A percentile compares a stretch with the other conserved stretches of the same genome.
These are phyloP conservation scores for Plebejus melissa DNA, from an alignment of 2,888 invertebrate genomes.

Conservation along the genomic window DNA sequence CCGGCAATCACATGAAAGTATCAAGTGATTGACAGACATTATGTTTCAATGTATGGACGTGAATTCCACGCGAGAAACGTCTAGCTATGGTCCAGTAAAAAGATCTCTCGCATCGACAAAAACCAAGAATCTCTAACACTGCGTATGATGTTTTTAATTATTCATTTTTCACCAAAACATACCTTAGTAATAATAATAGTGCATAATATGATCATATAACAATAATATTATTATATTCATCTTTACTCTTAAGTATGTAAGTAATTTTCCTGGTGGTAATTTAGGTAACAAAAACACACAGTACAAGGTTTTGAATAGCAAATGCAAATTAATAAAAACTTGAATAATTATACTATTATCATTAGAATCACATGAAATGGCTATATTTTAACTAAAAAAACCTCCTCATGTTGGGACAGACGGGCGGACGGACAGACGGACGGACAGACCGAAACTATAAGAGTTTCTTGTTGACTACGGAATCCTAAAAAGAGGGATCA, in stretches of 20 bases:
- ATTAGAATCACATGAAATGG: background rate
- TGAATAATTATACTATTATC: background rate
- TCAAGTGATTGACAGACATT: slow-evolving; percentile 9
- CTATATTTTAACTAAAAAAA: background rate
- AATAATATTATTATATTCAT: background rate
- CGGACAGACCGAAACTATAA: too few relatives aligned
- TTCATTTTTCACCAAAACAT: too few relatives aligned
- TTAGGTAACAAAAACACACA: background rate
- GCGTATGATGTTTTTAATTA: background rate
- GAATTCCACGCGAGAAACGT: slow-evolving; percentile 6
- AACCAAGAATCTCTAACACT: background rate
- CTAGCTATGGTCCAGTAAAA: too few relatives aligned
- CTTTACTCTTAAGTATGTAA: background rate
- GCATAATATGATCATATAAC: too few relatives aligned
- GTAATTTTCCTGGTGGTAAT: background rate
- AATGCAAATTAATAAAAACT: background rate
- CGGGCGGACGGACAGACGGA: too few relatives aligned
- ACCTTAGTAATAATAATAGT: too few relatives aligned
- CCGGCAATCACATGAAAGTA: slow-evolving; percentile 12
- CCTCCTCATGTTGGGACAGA: too few relatives aligned
- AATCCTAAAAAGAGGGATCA: too few relatives aligned
- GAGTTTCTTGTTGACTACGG: too few relatives aligned
- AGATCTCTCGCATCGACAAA: background rate
- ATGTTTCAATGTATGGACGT: background rate
- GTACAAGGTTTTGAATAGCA: background rate